These are phyloP conservation scores for Aporrectodea caliginosa DNA, from an alignment of 1,140 invertebrate species.

Conservation along the genomic window DNA sequence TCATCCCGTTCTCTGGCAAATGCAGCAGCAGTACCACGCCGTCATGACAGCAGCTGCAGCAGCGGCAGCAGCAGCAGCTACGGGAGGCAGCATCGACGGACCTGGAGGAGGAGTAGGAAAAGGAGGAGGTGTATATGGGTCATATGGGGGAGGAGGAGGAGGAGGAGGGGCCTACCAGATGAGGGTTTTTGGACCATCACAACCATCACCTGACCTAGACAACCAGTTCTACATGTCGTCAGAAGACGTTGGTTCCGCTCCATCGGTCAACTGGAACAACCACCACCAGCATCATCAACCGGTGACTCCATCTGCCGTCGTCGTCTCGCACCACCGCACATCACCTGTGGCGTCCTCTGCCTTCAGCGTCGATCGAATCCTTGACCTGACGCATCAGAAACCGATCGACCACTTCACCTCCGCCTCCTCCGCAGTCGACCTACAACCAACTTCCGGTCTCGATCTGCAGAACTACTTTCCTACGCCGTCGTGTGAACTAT, in stretches of 20 bases:
- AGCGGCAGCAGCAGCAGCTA: neutral
- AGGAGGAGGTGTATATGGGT: neutral
- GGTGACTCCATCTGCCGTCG: no score
- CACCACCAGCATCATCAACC: neutral
- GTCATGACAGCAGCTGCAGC: neutral
- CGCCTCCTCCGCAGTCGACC: neutral
- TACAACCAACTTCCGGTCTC: no score
- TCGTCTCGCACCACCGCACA: neutral
- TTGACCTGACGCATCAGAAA: neutral
- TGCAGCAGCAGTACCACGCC: neutral
- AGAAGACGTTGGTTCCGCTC: neutral
- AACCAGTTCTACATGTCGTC: neutral
- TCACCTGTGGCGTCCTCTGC: neutral
- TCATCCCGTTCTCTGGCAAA: neutral
- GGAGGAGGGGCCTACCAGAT: no score
- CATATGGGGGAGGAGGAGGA: neutral
- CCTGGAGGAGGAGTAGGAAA: neutral
- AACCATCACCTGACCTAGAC: no score
- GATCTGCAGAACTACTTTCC: no score
- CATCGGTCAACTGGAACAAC: no score
- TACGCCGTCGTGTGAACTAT: neutral
- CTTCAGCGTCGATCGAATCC: neutral
- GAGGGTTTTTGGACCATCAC: no score
- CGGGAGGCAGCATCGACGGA: neutral
- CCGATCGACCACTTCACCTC: neutral